phyloP scores from a whole-genome alignment of 2,888 invertebrate species.

The Branchipolynoe longqiensis region DNA sequence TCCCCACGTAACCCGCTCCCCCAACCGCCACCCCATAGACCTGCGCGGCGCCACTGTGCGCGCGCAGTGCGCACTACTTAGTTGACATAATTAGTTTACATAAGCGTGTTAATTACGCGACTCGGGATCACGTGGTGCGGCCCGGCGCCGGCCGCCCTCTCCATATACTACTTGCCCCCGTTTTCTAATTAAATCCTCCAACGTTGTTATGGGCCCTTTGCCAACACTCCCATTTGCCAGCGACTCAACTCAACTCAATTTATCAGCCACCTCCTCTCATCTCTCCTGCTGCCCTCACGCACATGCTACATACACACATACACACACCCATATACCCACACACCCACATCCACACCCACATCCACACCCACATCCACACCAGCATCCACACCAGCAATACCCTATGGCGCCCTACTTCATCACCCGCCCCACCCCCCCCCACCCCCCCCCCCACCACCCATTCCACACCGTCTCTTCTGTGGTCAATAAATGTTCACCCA shows the following conservation, averaged over 20 bases:
- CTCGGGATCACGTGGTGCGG: neutral
- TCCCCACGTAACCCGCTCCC: neutral
- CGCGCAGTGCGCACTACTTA: conserved; percentile 9
- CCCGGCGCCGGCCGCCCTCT: conserved; percentile 20
- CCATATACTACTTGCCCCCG: conserved; percentile 28
- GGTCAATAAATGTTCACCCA: too few relatives aligned
- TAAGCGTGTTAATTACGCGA: conserved; percentile 43
- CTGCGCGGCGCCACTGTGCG: neutral
- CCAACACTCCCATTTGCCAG: conserved; percentile 37
- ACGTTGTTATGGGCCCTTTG: conserved; percentile 7
- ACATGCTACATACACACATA: too few relatives aligned
- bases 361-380: too few relatives aligned
- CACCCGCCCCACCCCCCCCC: too few relatives aligned
- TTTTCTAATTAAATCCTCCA: conserved; percentile 12
- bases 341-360: too few relatives aligned
- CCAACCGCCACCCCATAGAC: neutral
- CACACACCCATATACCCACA: too few relatives aligned
- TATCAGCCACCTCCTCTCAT: conserved; percentile 6
- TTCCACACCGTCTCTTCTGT: too few relatives aligned
- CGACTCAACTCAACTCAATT: conserved; percentile 26
- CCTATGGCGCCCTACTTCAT: too few relatives aligned
- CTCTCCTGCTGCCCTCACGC: too few relatives aligned
- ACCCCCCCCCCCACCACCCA: too few relatives aligned
- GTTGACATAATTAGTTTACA: conserved; percentile 51
- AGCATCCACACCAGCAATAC: too few relatives aligned